These are phyloP conservation scores for Furcula furcula DNA, from an alignment of 2,888 invertebrate genomes.

Conservation along the genomic window DNA sequence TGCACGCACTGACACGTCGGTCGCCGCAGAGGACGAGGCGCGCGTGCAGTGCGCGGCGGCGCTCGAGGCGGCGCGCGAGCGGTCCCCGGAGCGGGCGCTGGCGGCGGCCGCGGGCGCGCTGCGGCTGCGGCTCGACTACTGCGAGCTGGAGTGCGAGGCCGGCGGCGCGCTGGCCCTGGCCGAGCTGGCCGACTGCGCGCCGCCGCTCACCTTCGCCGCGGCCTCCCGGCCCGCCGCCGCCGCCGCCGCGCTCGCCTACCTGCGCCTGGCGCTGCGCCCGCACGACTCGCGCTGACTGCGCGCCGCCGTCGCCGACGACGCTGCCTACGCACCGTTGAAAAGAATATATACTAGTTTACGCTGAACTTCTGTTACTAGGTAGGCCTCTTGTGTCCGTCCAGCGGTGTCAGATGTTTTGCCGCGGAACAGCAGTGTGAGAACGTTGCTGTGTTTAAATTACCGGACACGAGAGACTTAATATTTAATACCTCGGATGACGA, in stretches of 20 bases:
- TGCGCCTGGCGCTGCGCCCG: conserved; percentile 34
- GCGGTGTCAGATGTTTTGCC: no score
- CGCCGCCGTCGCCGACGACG: background rate
- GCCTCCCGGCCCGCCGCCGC: conserved; percentile 28
- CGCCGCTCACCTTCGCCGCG: conserved; percentile 32
- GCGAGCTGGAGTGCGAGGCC: conserved; percentile 12
- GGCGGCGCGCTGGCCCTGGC: conserved; percentile 26
- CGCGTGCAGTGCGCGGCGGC: conserved; percentile 13
- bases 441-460: no score
- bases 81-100: conserved; percentile 23
- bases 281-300: background rate
- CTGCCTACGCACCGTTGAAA: no score
- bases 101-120: conserved; percentile 26
- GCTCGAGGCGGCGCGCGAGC: conserved; percentile 12
- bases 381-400: no score
- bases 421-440: no score
- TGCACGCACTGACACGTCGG: background rate
- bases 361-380: no score
- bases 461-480: no score
- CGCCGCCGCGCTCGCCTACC: conserved; percentile 36
- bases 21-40: conserved; percentile 23
- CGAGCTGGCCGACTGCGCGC: conserved; percentile 29
- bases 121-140: conserved; percentile 24
- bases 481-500: no score
- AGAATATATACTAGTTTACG: no score